Conservation (phyloP, 1,140 invertebrate species). For the Procambarus virginalis region DNA sequence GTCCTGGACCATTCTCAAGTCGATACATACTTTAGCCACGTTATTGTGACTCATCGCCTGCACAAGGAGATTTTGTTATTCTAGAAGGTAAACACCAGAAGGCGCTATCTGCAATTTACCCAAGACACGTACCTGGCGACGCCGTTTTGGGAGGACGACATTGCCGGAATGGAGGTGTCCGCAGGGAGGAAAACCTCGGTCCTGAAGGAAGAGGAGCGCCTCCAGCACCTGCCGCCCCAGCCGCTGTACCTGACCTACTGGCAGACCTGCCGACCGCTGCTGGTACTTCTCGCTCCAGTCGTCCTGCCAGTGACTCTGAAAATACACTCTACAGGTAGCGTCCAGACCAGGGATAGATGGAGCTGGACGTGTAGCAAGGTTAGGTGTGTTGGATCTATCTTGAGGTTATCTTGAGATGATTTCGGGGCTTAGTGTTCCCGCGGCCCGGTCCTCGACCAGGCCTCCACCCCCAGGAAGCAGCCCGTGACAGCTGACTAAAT, state of each 20-base stretch:
- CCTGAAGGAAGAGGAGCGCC: constrained; percentile 88
- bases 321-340: constrained; percentile 10
- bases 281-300: constrained; percentile 84
- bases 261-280: constrained; percentile 80
- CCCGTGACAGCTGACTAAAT: too few relatives aligned
- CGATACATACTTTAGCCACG: too few relatives aligned
- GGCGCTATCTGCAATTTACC: too few relatives aligned
- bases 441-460: too few relatives aligned
- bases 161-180: constrained; percentile 92
- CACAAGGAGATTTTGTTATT: too few relatives aligned
- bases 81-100: too few relatives aligned
- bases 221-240: constrained; percentile 91
- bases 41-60: too few relatives aligned
- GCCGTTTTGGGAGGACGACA: constrained; percentile 91
- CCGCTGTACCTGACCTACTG: constrained; percentile 85
- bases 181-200: constrained; percentile 89
- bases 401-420: too few relatives aligned
- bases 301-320: constrained; percentile 80
- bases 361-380: not conserved
- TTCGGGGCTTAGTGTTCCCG: too few relatives aligned
- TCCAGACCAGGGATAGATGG: not conserved
- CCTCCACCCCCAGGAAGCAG: too few relatives aligned
- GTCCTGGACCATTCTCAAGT: too few relatives aligned
- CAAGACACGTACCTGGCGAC: constrained; percentile 80
- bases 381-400: too few relatives aligned